Evolutionary conservation across 2,113 vertebrate species (phyloP).

Genomic region (Pterocles gutturalis): DNA sequence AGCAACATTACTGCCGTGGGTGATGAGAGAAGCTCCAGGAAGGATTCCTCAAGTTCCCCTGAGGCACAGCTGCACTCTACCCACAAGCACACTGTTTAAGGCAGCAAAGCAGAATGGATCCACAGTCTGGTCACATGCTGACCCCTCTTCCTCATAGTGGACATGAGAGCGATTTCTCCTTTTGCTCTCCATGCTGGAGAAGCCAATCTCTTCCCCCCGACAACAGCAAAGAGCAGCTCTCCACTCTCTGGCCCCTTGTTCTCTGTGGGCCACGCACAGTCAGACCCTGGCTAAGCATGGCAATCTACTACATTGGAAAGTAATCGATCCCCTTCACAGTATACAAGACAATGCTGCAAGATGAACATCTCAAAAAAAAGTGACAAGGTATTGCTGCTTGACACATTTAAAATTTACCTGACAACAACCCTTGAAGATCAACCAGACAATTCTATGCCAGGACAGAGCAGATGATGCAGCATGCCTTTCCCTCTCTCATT

Average conservation of each 20-base stretch:
- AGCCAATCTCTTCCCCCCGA: not conserved
- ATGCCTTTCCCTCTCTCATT: not conserved
- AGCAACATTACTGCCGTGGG: not conserved
- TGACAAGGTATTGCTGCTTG: not conserved
- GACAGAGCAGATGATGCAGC: not conserved
- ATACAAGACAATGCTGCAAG: not conserved
- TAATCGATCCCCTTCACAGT: not conserved
- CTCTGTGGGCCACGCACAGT: not conserved
- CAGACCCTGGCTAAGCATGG: not conserved
- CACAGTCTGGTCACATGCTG: not conserved
- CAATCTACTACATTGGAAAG: not conserved
- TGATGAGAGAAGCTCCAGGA: not conserved
- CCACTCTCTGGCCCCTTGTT: not conserved
- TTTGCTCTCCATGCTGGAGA: not conserved
- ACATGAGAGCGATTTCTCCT: not conserved
- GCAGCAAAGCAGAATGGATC: not conserved
- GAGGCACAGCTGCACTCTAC: not conserved
- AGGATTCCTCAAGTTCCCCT: not conserved
- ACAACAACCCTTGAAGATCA: not conserved
- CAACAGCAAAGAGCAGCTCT: not conserved
- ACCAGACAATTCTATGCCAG: not conserved
- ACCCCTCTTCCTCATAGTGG: not conserved
- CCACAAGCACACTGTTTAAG: not conserved
- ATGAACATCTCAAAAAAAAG: not conserved
- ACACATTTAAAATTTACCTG: not conserved